phyloP scores from a whole-genome alignment of 2,797 vertebrate species.

The Myotis findleyi region DNA sequence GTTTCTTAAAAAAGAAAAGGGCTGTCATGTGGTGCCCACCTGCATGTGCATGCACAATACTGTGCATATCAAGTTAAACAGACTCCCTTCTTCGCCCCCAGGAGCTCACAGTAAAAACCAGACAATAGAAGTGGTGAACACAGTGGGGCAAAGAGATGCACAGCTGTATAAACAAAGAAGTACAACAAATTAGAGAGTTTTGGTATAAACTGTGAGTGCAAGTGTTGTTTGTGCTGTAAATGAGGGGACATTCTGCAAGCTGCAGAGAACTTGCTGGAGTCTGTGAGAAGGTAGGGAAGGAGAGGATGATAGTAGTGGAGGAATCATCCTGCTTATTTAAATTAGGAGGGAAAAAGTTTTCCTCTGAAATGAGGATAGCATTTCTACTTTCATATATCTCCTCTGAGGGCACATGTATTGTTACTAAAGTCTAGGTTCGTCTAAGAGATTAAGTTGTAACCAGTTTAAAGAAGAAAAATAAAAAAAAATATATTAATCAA shows the following conservation, averaged over 20 bases:
- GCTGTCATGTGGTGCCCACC: neutral
- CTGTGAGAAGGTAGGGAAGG: neutral
- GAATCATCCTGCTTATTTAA: neutral
- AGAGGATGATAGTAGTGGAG: neutral
- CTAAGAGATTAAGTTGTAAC: conserved; percentile 59
- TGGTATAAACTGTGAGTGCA: neutral
- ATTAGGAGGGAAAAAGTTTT: neutral
- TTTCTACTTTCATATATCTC: neutral
- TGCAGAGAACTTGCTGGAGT: neutral
- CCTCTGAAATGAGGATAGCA: neutral
- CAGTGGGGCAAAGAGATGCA: conserved; percentile 39
- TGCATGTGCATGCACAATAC: neutral
- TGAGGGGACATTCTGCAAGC: neutral
- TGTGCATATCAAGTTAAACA: neutral
- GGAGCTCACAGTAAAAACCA: conserved; percentile 46
- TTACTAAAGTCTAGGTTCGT: neutral
- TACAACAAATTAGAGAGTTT: conserved; percentile 48
- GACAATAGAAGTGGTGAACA: conserved; percentile 42
- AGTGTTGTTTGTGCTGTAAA: neutral
- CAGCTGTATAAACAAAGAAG: conserved; percentile 70
- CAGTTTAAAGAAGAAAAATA: conserved; percentile 64
- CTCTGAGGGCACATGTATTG: neutral
- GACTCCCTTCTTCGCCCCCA: conserved; percentile 16
- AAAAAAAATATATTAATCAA: conserved; percentile 61
- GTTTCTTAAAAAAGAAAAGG: neutral